These are phyloP conservation scores for Melipona quadrifasciata DNA, from an alignment of 1,140 invertebrate species.

Conservation along the genomic window DNA sequence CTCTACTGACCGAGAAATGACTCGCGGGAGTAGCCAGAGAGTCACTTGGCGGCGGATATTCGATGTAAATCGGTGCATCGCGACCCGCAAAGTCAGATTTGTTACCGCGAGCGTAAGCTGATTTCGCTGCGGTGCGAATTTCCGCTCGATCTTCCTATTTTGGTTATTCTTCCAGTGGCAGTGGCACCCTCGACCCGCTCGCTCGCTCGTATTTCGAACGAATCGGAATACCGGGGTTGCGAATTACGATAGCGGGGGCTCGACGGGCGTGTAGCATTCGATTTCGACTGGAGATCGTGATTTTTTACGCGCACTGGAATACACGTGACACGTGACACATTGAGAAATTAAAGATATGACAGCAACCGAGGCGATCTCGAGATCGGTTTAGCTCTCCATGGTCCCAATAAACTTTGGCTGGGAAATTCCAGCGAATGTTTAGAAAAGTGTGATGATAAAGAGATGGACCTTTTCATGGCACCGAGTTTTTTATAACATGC, in stretches of 20 bases:
- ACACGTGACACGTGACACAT: too few species aligned
- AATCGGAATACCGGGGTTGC: slow-evolving; percentile 50
- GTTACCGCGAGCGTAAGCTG: slow-evolving; percentile 61
- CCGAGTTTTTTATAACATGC: too few species aligned
- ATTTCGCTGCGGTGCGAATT: slow-evolving; percentile 36
- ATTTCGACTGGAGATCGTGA: neutral
- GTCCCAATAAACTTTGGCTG: too few species aligned
- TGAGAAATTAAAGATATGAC: too few species aligned
- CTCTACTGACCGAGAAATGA: neutral
- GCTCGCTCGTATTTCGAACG: slow-evolving; percentile 39
- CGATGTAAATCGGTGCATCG: neutral
- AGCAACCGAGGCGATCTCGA: too few species aligned
- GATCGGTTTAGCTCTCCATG: too few species aligned
- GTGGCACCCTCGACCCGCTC: neutral
- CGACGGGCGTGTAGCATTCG: neutral
- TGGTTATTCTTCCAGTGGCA: neutral
- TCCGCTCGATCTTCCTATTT: neutral
- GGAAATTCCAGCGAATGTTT: too few species aligned
- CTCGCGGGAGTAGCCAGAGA: neutral
- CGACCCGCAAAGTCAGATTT: slow-evolving; percentile 57
- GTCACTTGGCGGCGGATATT: neutral
- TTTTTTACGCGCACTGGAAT: too few species aligned
- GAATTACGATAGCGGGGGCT: slow-evolving; percentile 53
- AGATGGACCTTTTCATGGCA: too few species aligned
- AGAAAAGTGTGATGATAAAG: too few species aligned